Percentiles rank a stretch among this genome's conserved stretches.
phyloP scores from a whole-genome alignment of 2,113 vertebrate genomes.

The Entomyzon cyanotis region DNA sequence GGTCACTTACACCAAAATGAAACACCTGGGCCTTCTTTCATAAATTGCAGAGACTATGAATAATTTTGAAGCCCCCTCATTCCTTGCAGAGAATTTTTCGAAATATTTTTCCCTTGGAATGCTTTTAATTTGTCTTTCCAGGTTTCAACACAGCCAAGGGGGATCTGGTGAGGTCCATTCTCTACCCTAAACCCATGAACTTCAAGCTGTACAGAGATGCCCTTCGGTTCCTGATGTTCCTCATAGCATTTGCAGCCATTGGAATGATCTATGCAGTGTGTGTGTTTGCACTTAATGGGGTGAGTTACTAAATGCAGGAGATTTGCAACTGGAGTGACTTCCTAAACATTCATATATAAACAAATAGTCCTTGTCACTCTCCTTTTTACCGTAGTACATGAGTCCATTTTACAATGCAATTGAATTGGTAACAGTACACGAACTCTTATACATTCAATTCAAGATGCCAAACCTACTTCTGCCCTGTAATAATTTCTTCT shows the following conservation, averaged over 20 bases:
- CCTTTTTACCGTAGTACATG: neutral
- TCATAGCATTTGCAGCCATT: constrained; percentile 68
- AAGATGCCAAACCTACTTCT: neutral
- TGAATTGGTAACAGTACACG: neutral
- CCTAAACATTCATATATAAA: neutral
- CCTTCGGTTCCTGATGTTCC: constrained; percentile 75
- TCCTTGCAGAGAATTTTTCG: neutral
- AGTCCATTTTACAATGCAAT: neutral
- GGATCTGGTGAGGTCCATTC: constrained; percentile 80
- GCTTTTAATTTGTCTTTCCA: constrained; percentile 35
- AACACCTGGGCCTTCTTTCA: neutral
- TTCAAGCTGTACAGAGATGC: constrained; percentile 81
- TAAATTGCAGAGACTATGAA: neutral
- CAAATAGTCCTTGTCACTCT: neutral
- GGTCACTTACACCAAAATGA: neutral
- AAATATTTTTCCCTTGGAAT: neutral
- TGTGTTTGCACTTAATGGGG: constrained; percentile 73
- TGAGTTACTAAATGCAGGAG: constrained; percentile 37
- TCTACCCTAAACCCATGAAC: constrained; percentile 81
- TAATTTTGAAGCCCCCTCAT: neutral
- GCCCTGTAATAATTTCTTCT: neutral
- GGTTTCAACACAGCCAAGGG: constrained; percentile 83
- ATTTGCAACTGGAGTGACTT: neutral
- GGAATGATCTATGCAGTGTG: constrained; percentile 81
- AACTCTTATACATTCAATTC: neutral